phyloP scores from a whole-genome alignment of 1,140 invertebrate species.

The Bursaphelenchus mucronatus region DNA sequence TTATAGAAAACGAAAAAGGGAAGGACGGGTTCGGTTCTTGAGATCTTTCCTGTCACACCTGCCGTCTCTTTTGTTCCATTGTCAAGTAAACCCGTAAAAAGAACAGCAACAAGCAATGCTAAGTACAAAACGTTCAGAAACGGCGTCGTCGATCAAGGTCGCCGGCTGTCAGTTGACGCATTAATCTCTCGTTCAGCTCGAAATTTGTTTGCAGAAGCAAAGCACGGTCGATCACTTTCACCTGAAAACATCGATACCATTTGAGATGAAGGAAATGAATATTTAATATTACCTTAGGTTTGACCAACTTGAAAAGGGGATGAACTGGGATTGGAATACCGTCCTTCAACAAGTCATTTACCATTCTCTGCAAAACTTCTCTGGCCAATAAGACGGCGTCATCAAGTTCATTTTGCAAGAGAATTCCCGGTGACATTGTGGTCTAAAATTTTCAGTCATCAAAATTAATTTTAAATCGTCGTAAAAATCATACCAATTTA shows the following conservation, averaged over 20 bases:
- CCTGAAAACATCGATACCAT: slow-evolving; percentile 29
- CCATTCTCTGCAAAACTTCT: slow-evolving; percentile 59
- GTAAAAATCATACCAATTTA: slow-evolving; percentile 37
- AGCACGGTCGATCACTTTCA: slow-evolving; percentile 53
- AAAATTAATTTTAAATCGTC: slow-evolving; percentile 6
- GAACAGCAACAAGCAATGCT: not conserved
- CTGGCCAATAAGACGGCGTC: slow-evolving; percentile 54
- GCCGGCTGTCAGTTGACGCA: slow-evolving; percentile 50
- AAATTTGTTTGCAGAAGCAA: slow-evolving; percentile 57
- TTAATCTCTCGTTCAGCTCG: slow-evolving; percentile 49
- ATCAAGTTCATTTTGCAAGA: slow-evolving; percentile 57
- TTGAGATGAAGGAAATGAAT: slow-evolving; percentile 3
- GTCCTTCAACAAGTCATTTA: slow-evolving; percentile 56
- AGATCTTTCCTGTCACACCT: too few relatives aligned
- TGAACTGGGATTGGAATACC: slow-evolving; percentile 59
- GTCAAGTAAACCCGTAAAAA: slow-evolving; percentile 3
- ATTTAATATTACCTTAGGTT: slow-evolving; percentile 45
- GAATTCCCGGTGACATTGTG: slow-evolving; percentile 49
- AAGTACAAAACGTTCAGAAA: slow-evolving; percentile 2
- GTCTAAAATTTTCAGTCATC: slow-evolving; percentile 37
- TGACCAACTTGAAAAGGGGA: slow-evolving; percentile 55
- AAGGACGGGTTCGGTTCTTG: too few relatives aligned
- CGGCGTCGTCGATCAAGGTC: slow-evolving; percentile 27
- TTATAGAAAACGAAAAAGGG: too few relatives aligned
- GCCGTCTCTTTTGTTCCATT: too few relatives aligned